Evolutionary conservation across 1,140 invertebrate species (phyloP).

Genomic region (Sminthurinus signatus): DNA sequence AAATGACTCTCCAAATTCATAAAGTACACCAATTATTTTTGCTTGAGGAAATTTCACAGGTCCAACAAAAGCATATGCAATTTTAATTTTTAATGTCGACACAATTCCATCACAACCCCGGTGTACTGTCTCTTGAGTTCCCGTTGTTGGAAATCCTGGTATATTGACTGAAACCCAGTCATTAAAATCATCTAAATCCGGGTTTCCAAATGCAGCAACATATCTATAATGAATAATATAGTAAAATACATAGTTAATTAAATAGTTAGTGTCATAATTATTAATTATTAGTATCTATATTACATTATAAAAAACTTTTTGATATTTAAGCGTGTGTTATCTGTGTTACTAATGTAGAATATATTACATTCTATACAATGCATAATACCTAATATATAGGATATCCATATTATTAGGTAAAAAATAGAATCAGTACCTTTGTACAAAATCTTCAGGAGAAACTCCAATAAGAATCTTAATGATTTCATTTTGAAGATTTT

Average conservation of each 20-base stretch:
- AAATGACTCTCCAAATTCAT: conserved; percentile 42
- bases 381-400: too few species aligned
- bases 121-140: too few species aligned
- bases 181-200: conserved; percentile 45
- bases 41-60: conserved; percentile 39
- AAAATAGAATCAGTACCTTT: too few species aligned
- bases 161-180: conserved; percentile 52
- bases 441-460: conserved; percentile 1
- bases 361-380: too few species aligned
- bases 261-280: too few species aligned
- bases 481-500: conserved; percentile 24
- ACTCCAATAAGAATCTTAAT: conserved; percentile 22
- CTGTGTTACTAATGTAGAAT: too few species aligned
- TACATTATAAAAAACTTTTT: too few species aligned
- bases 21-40: conserved; percentile 52
- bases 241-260: too few species aligned
- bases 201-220: conserved; percentile 56
- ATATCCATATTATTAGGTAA: too few species aligned
- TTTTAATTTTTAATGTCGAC: conserved; percentile 50
- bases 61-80: conserved; percentile 50
- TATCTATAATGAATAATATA: conserved; percentile 45
- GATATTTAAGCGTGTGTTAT: too few species aligned
- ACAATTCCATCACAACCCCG: conserved; percentile 46
- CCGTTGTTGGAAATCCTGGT: neutral
- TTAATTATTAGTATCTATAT: too few species aligned